Evolutionary conservation across 2,113 vertebrate genomes (phyloP), one percentile per base, ranked within the genome.

Genomic region (Cichladusa arquata): DNA sequence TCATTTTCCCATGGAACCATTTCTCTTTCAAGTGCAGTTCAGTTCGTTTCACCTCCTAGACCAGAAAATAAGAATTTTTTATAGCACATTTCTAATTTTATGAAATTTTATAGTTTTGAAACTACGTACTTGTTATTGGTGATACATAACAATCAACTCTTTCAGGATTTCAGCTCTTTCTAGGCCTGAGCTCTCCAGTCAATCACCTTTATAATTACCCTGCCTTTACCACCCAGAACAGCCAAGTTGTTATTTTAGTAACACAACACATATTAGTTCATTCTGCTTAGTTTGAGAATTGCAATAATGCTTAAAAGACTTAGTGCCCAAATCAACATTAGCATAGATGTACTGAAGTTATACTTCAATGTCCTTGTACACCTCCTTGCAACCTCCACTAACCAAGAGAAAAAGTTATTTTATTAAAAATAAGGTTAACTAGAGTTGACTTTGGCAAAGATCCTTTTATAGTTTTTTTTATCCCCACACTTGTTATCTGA

Each of bases 1-100:
- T 97, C 96, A 99, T 98, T 53, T 97, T 98, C 12, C 99, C 98
- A 19, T 99, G 99, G 92, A 99, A 99, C 99, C 99, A 99, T 19
- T 98, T 98, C 97, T 99, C 99, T 40, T 97, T 97, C 40, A 96
- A 97, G 90, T 99, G 99, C 85, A 98, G 93, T 47, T 99, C 98
- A 50, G 97, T 98, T 26, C 83, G 89, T 73, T 98, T 97, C 34
- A 96, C 86, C 14, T 97, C 97, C 98, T 99, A 79, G 51, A 89
- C 8, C 90, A 58, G 44, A 93, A 71, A 65, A 78, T 31, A 67
- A 90, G 12, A 47, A 16, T 44, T 50, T 81, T 83, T 81, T 50
- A 62, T 6, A 58, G 14, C 3, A 1, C 33, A 28, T 51, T 88
- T 91, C 40, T 78, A 42, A 81, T 50, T 36, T 60, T 45, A 81